Evolutionary conservation across 2,888 invertebrate genomes (phyloP).

Genomic region (Germaria angustata): DNA sequence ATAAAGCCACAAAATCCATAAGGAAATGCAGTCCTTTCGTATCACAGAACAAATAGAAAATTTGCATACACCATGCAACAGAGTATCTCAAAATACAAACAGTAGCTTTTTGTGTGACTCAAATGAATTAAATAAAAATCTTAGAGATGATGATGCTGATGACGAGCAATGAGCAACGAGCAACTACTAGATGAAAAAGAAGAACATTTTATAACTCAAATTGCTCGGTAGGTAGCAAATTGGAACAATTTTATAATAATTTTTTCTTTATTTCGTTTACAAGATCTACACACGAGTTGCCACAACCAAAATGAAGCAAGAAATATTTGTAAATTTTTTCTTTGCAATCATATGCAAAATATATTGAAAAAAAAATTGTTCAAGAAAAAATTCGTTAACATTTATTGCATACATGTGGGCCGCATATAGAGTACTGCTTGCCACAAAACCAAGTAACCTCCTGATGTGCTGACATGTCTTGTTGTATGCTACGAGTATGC

Average conservation of each 20-base stretch:
- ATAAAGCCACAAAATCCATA: conserved; percentile 55
- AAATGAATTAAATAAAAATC: conserved; percentile 58
- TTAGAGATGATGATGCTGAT: conserved; percentile 33
- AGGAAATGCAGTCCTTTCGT: conserved; percentile 40
- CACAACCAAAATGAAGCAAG: neutral
- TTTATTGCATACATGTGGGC: conserved; percentile 64
- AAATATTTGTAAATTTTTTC: conserved; percentile 22
- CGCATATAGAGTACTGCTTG: conserved; percentile 36
- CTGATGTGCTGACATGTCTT: conserved; percentile 63
- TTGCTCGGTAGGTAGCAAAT: conserved; percentile 66
- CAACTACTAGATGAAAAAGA: conserved; percentile 2
- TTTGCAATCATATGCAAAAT: conserved; percentile 58
- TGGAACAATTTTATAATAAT: conserved; percentile 62
- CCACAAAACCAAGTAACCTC: conserved; percentile 55
- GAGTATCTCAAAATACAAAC: conserved; percentile 49
- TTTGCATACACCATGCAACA: conserved; percentile 50
- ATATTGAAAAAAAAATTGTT: conserved; percentile 4
- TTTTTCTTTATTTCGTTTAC: conserved; percentile 31
- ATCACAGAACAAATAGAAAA: conserved; percentile 7
- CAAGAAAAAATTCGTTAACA: conserved; percentile 48
- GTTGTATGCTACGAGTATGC: conserved; percentile 34
- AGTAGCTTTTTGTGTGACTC: conserved; percentile 52
- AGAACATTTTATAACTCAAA: conserved; percentile 20
- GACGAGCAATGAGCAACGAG: conserved; percentile 21
- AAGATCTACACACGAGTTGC: neutral